Conservation (phyloP, 2,113 vertebrate species). For the Elaphurus davidianus region DNA sequence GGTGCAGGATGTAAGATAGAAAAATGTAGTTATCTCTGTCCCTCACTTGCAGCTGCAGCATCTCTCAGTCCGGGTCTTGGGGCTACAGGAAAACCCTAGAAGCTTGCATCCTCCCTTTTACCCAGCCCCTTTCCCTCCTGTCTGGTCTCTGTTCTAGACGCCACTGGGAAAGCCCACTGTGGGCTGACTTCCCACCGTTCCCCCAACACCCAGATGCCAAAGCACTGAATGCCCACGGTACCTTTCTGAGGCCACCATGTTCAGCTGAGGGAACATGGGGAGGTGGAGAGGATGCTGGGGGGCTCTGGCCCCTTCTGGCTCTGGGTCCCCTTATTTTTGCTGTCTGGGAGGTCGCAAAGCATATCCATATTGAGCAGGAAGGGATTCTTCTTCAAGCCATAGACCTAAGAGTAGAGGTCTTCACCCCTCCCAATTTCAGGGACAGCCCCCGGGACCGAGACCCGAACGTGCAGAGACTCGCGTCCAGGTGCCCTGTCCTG, state of each 20-base stretch:
- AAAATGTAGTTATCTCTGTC: background rate
- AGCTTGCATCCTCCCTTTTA: background rate
- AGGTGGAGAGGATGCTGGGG: background rate
- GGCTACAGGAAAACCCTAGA: background rate
- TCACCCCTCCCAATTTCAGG: background rate
- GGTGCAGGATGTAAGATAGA: background rate
- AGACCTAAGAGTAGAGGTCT: background rate
- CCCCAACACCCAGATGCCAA: background rate
- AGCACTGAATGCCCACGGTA: constrained; percentile 9
- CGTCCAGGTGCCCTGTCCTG: constrained; percentile 10
- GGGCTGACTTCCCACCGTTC: background rate
- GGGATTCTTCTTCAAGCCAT: constrained; percentile 12
- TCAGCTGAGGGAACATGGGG: background rate
- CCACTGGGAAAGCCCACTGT: background rate
- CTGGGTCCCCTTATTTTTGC: background rate
- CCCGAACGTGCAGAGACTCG: background rate
- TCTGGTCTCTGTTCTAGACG: background rate
- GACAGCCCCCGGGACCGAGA: background rate
- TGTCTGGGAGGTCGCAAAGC: background rate
- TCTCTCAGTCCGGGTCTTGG: background rate
- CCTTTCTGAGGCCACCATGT: constrained; percentile 42
- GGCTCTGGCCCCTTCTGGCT: background rate
- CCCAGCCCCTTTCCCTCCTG: background rate
- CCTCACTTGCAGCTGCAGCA: background rate
- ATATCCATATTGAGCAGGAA: background rate